phyloP scores from a whole-genome alignment of 2,888 invertebrate genomes.

The Caradrina clavipalpis region DNA sequence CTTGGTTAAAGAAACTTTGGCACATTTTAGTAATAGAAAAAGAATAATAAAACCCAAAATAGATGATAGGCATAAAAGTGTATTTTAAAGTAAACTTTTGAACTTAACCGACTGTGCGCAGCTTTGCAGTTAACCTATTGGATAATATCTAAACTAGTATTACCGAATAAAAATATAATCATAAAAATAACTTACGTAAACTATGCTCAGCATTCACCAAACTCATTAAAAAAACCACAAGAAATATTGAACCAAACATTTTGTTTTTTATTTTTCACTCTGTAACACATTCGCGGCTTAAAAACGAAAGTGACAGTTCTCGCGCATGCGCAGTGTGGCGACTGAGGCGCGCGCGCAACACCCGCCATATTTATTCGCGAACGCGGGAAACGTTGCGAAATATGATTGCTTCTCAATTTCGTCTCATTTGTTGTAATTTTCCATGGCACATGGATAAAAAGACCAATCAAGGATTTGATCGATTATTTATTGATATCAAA shows the following conservation, averaged over 20 bases:
- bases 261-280: conserved; percentile 53
- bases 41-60: neutral
- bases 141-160: neutral
- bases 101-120: conserved; percentile 10
- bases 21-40: neutral
- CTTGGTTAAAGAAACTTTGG: neutral
- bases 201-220: conserved; percentile 64
- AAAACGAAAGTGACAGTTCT: conserved; percentile 61
- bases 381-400: conserved; percentile 59
- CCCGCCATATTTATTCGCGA: conserved; percentile 67
- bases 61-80: neutral
- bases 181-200: conserved; percentile 69
- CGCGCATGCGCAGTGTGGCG: conserved; percentile 55
- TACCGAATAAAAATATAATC: conserved; percentile 2
- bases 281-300: conserved; percentile 54
- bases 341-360: conserved; percentile 69
- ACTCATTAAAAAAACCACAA: conserved; percentile 65
- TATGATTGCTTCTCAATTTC: conserved; percentile 62
- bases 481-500: neutral
- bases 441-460: conserved; percentile 38
- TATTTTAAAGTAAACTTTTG: conserved; percentile 13
- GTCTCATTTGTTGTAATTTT: conserved; percentile 57
- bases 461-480: conserved; percentile 7
- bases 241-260: conserved; percentile 65
- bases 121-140: neutral